Percentiles rank a stretch among this genome's conserved stretches.
Conservation (phyloP, 2,888 invertebrate species). For the Drosophila atripex region DNA sequence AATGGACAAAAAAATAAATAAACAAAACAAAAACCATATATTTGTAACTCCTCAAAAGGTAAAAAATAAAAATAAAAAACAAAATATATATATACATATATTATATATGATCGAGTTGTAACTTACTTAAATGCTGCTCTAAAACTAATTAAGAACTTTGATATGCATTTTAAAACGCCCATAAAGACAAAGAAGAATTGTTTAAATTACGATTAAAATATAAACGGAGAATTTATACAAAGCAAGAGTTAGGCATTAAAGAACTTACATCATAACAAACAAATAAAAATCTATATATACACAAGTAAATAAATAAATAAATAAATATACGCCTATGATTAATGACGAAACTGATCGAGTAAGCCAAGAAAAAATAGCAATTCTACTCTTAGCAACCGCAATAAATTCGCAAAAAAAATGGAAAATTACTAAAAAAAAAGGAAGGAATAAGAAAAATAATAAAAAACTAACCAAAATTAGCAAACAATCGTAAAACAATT, state of each 20-base stretch:
- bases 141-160: slow-evolving; percentile 71
- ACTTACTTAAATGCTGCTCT: slow-evolving; percentile 50
- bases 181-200: slow-evolving; percentile 49
- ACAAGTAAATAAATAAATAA: slow-evolving; percentile 20
- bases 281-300: slow-evolving; percentile 45
- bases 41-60: slow-evolving; percentile 36
- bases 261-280: slow-evolving; percentile 54
- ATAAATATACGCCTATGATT: slow-evolving; percentile 39
- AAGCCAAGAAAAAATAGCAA: slow-evolving; percentile 39
- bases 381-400: slow-evolving; percentile 44
- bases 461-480: slow-evolving; percentile 28
- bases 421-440: not conserved
- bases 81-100: slow-evolving; percentile 4
- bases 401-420: slow-evolving; percentile 21
- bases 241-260: slow-evolving; percentile 67
- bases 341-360: slow-evolving; percentile 43
- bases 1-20: slow-evolving; percentile 31
- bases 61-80: slow-evolving; percentile 16
- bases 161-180: slow-evolving; percentile 77
- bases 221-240: slow-evolving; percentile 70
- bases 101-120: slow-evolving; percentile 28
- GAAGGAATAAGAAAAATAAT: not conserved
- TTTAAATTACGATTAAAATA: slow-evolving; percentile 37
- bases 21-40: slow-evolving; percentile 12
- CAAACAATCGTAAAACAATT: slow-evolving; percentile 19